phyloP scores from a whole-genome alignment of 2,888 invertebrate species.

The Calameuta pallipes region DNA sequence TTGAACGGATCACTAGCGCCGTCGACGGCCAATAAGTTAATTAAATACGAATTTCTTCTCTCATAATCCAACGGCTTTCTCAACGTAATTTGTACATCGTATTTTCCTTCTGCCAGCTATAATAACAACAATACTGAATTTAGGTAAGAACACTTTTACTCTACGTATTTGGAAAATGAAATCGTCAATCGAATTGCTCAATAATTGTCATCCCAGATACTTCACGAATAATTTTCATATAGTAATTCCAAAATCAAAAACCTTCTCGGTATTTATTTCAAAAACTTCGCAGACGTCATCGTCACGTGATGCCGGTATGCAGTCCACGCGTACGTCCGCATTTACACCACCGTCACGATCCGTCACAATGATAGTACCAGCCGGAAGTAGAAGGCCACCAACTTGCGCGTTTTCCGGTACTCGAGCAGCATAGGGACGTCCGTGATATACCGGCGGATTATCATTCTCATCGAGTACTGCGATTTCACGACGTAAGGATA shows the following conservation, averaged over 20 bases:
- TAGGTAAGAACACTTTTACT: slow-evolving; percentile 7
- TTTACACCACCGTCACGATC: slow-evolving; percentile 81
- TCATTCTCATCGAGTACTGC: slow-evolving; percentile 84
- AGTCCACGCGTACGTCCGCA: slow-evolving; percentile 76
- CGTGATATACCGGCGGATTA: slow-evolving; percentile 80
- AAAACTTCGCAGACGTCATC: slow-evolving; percentile 79
- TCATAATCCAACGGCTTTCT: slow-evolving; percentile 82
- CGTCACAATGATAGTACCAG: slow-evolving; percentile 71
- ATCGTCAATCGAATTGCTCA: background rate
- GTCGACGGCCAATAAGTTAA: slow-evolving; percentile 77
- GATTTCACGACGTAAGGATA: slow-evolving; percentile 81
- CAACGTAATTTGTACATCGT: slow-evolving; percentile 76
- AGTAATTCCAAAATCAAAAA: slow-evolving; percentile 40
- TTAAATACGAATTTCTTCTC: slow-evolving; percentile 77
- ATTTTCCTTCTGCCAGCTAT: slow-evolving; percentile 76
- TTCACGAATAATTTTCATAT: slow-evolving; percentile 1
- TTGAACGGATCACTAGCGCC: slow-evolving; percentile 69
- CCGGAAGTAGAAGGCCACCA: slow-evolving; percentile 73
- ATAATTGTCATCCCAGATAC: background rate
- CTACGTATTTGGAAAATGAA: slow-evolving; percentile 7
- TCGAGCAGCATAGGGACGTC: slow-evolving; percentile 78
- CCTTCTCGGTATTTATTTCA: slow-evolving; percentile 74
- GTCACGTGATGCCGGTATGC: slow-evolving; percentile 73
- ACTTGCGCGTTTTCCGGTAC: slow-evolving; percentile 77
- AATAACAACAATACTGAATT: slow-evolving; percentile 31